phyloP scores from a whole-genome alignment of 53 echinoderm and acorn worm species.

The Echinometra lucunter region DNA sequence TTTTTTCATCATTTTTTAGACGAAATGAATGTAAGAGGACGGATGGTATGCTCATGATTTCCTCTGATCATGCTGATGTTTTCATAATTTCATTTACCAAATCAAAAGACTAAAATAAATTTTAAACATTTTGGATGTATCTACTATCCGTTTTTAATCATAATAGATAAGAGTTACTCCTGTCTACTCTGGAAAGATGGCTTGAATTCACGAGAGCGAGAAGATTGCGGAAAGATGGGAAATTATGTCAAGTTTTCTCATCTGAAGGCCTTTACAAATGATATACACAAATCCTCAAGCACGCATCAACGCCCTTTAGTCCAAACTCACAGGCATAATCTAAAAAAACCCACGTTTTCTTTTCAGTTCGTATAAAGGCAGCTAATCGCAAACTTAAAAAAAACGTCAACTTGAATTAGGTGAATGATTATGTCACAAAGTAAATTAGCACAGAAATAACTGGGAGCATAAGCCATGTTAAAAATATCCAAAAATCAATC shows the following conservation, averaged over 20 bases:
- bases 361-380: background rate
- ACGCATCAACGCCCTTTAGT: background rate
- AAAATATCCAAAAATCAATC: background rate
- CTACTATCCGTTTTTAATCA: background rate
- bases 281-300: constrained; percentile 10
- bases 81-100: background rate
- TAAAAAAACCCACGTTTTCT: background rate
- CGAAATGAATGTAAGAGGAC: background rate
- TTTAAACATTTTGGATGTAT: background rate
- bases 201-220: background rate
- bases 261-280: background rate
- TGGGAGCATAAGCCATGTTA: background rate
- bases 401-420: background rate
- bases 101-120: no score
- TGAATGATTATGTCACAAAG: background rate
- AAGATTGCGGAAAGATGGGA: background rate
- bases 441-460: background rate
- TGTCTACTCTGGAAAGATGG: background rate
- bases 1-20: background rate
- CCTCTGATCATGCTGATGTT: background rate
- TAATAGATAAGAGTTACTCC: background rate
- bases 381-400: background rate
- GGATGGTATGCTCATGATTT: background rate
- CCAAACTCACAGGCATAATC: background rate
- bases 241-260: background rate